Base-by-base conservation (phyloP, 92 coral and sea anemone species). In the Siderastrea siderea region DNA sequence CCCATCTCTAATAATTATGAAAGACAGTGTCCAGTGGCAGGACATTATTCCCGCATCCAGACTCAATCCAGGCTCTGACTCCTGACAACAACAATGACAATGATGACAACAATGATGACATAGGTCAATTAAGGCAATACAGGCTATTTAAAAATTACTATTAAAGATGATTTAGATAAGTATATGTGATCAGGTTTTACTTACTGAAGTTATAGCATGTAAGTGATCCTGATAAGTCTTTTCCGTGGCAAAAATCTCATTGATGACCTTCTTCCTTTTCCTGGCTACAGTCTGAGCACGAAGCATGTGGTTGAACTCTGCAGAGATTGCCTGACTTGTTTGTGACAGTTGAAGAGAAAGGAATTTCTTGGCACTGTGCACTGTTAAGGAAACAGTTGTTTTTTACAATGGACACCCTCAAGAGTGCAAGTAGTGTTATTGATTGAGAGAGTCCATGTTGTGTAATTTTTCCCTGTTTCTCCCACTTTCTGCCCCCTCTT, bases 281-380 rank as follows among this genome's bases (percentile, higher is more conserved):
- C 99, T 90, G 9, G 96, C 84, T 76, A 78, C 55, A 2, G 94
- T 79, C 81, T 96, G 96, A 7, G 90, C 74, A 43, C 91, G 94
- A 51, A 97, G 87, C 86, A 97, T 90, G 66, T 89, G 76, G 74
- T 90, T 96, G 51, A 97, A 89, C 77, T 97, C 99, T n/a, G 92
- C 93, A 16, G 99, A 95, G 60, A 97, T 82, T 5, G 94, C 96
- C 16, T 97, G 99, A 55, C 96, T 87, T 74, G 99, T 96, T 89
- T 96, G 99, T 5, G 99, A 96, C 68, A 96, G 91, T 92, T 97
- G 99, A 13, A 97, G 88, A 3, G 99, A 97, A 47, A 97, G 85
- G 71, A 96, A 97, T 91, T 94, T 93, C 90, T 95, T 97, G 81
- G 99, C 99, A 67, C 78, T 93, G 70, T 90, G 94, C 67, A 96